These are phyloP conservation scores for Drosophila helvetica DNA, from an alignment of 2,888 invertebrate species.

Conservation along the genomic window DNA sequence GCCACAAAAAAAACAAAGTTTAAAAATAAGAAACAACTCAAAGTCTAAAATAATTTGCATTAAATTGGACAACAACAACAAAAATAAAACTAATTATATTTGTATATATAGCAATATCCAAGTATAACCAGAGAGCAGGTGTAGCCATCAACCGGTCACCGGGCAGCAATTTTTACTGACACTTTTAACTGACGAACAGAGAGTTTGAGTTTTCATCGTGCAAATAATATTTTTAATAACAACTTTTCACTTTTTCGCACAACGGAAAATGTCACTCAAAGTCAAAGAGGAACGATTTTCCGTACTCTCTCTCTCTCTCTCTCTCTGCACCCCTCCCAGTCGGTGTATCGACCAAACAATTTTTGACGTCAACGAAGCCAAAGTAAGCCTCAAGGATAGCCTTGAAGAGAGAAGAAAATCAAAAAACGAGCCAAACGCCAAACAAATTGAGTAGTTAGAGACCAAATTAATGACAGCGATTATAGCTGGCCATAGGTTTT, in stretches of 20 bases:
- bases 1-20: slow-evolving; percentile 22
- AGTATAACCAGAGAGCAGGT: slow-evolving; percentile 17
- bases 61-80: slow-evolving; percentile 31
- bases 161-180: slow-evolving; percentile 23
- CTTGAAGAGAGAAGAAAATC: slow-evolving; percentile 4
- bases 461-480: slow-evolving; percentile 56
- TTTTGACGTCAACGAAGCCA: slow-evolving; percentile 45
- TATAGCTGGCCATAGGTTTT: slow-evolving; percentile 43
- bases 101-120: slow-evolving; percentile 7
- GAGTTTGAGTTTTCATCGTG: slow-evolving; percentile 55
- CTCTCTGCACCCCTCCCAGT: too few relatives aligned
- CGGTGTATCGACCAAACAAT: slow-evolving; percentile 52
- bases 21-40: slow-evolving; percentile 14
- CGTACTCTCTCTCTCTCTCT: slow-evolving; percentile 14
- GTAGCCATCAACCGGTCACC: slow-evolving; percentile 47
- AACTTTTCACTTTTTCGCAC: slow-evolving; percentile 74
- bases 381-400: slow-evolving; percentile 32
- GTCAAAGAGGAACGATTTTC: slow-evolving; percentile 56
- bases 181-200: too few relatives aligned
- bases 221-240: slow-evolving; percentile 56
- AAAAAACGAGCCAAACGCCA: slow-evolving; percentile 7
- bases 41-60: slow-evolving; percentile 61
- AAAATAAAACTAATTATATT: slow-evolving; percentile 16
- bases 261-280: slow-evolving; percentile 77
- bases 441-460: slow-evolving; percentile 57